Evolutionary conservation across 2,888 invertebrate species (phyloP).

Genomic region (Bedellia somnulentella): DNA sequence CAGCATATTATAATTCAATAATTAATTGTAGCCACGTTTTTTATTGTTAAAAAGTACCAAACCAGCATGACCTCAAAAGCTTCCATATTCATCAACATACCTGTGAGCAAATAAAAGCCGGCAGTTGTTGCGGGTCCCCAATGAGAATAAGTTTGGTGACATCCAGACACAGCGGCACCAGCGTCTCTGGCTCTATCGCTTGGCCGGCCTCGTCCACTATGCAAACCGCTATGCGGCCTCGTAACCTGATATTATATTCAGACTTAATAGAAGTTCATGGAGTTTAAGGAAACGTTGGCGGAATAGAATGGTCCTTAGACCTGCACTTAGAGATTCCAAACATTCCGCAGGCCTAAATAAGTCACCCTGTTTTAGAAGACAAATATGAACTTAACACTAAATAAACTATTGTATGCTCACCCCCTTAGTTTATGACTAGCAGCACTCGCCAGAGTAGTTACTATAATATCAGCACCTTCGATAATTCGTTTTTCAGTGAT

Average conservation of each 20-base stretch:
- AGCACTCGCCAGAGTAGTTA: slow-evolving; percentile 69
- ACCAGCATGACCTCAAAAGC: no score
- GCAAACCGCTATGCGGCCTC: slow-evolving; percentile 62
- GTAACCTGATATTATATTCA: slow-evolving; percentile 23
- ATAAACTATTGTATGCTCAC: slow-evolving; percentile 14
- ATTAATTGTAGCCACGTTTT: not conserved
- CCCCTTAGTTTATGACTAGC: slow-evolving; percentile 35
- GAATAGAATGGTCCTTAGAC: no score
- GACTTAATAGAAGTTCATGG: no score
- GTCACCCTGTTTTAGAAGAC: no score
- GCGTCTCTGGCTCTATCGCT: slow-evolving; percentile 78
- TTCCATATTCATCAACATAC: no score
- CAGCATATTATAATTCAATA: no score
- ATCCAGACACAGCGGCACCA: slow-evolving; percentile 77
- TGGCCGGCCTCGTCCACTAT: slow-evolving; percentile 89
- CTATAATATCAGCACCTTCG: slow-evolving; percentile 67
- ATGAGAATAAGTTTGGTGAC: slow-evolving; percentile 77
- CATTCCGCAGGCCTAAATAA: no score
- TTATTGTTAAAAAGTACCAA: no score
- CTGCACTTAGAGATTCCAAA: no score
- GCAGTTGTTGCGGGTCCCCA: slow-evolving; percentile 85
- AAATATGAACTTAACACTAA: no score
- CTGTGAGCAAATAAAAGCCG: slow-evolving; percentile 76
- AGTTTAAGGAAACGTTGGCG: no score
- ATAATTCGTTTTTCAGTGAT: slow-evolving; percentile 39